Evolutionary conservation across 2,113 vertebrate genomes (phyloP).

Genomic region (Microcebus tavaratra): DNA sequence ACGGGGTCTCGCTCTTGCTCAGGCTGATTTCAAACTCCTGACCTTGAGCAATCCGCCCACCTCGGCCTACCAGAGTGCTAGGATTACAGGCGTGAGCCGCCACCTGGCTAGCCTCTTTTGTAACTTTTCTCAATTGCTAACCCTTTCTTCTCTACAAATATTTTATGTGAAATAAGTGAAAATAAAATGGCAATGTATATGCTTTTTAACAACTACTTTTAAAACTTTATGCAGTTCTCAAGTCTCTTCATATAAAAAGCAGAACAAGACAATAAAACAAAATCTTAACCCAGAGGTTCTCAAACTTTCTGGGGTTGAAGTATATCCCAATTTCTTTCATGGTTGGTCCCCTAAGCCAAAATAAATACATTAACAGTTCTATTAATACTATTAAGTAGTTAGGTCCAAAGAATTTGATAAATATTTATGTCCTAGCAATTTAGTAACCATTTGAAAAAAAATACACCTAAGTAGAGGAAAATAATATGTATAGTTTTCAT

Average conservation of each 20-base stretch:
- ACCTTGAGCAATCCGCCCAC: no score
- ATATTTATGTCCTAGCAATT: not conserved
- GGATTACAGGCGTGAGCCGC: no score
- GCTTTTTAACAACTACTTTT: not conserved
- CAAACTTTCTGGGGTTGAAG: not conserved
- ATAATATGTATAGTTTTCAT: not conserved
- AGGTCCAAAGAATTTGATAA: not conserved
- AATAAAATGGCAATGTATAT: not conserved
- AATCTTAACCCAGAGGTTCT: not conserved
- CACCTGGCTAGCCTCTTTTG: no score
- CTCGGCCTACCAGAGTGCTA: no score
- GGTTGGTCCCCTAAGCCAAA: not conserved
- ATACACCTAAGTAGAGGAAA: not conserved
- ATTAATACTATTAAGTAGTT: not conserved
- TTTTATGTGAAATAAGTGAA: not conserved
- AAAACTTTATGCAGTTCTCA: not conserved
- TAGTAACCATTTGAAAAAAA: not conserved
- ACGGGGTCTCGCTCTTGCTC: no score
- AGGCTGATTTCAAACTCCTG: no score
- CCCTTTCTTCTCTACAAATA: not conserved
- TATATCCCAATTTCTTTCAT: not conserved
- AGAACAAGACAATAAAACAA: not conserved
- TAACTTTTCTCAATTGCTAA: not conserved
- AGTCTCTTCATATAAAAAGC: not conserved
- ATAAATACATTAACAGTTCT: not conserved